Base-by-base conservation (phyloP, 2,113 vertebrate species). In the Cyanoliseus patagonus region DNA sequence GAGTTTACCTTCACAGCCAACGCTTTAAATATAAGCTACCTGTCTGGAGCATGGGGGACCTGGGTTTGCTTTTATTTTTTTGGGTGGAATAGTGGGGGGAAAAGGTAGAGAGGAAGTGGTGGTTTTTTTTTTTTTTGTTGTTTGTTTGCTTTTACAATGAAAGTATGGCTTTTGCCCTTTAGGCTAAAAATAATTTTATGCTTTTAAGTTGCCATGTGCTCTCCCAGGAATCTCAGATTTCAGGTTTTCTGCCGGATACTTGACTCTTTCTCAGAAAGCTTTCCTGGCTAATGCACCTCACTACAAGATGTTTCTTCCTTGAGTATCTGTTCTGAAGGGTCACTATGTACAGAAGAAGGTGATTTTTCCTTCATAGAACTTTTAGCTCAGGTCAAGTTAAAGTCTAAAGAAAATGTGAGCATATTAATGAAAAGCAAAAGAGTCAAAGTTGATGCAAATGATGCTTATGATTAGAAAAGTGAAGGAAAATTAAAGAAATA, bases 301-400 rank as follows among this genome's bases (percentile, higher is more conserved):
- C 9, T 10, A 9, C 18, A 79, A 53, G 14, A 30, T 79, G 17
- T 19, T 81, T 31, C 9, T 68, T 51, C 10, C 70, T 64, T 39
- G 17, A 68, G 7, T n/a, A 8, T 46, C 8, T 53, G 4, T 24
- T 75, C 46, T 39, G 41, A 70, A 63, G 61, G 15, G 13, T 66
- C 37, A n/a, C 35, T 18, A 22, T 10, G 11, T 12, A 37, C 5
- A 41, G 64, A n/a, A 1, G 0, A 5, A 3, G 10, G 1, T 28
- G 9, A 30, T 89, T 59, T 59, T 55, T n/a, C 12, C 13, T 61
- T 77, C 9, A 8, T 6, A 57, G 12, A 12, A 10, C 15, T 51
- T 80, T 22, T 55, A 53, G 19, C n/a, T 82, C 30, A n/a, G 28
- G 25, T 51, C 30, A 67, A 70, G 37, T 15, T 42, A 57, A 86